Conservation (phyloP, 2,797 vertebrate genomes). For the Pipistrellus pygmaeus region DNA sequence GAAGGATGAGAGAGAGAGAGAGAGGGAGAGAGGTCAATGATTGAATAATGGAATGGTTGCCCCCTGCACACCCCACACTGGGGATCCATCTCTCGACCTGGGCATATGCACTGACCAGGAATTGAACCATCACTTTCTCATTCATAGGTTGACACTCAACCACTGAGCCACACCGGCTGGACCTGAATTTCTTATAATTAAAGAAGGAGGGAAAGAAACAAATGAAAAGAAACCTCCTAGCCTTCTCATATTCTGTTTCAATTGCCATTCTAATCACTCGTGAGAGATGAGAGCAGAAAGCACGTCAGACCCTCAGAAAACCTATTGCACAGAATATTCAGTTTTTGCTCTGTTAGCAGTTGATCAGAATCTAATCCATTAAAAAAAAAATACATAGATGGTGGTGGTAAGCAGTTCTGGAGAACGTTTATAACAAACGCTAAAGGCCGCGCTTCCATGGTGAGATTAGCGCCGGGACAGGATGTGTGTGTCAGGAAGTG, state of each 20-base stretch:
- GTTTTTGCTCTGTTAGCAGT: slow-evolving; percentile 77
- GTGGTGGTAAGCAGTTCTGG: slow-evolving; percentile 80
- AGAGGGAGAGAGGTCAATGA: too few relatives aligned
- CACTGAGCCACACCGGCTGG: too few relatives aligned
- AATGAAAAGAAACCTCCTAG: background rate
- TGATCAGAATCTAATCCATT: slow-evolving; percentile 79
- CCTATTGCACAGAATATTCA: slow-evolving; percentile 63
- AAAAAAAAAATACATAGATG: slow-evolving; percentile 72
- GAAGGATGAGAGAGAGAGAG: too few relatives aligned
- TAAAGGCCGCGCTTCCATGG: slow-evolving; percentile 81
- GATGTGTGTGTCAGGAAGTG: slow-evolving; percentile 82
- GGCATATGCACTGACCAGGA: too few relatives aligned
- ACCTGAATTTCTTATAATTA: background rate
- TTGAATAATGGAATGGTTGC: too few relatives aligned
- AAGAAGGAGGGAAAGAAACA: background rate
- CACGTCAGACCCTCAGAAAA: slow-evolving; percentile 58
- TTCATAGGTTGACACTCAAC: too few relatives aligned
- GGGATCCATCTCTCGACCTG: too few relatives aligned
- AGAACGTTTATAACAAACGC: slow-evolving; percentile 85
- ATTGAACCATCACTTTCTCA: too few relatives aligned
- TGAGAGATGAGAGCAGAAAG: slow-evolving; percentile 37
- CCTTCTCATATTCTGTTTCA: slow-evolving; percentile 66
- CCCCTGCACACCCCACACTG: too few relatives aligned
- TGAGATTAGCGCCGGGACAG: slow-evolving; percentile 73
- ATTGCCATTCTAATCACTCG: slow-evolving; percentile 69